Conservation (phyloP, 37 sponge, comb jelly and placozoan genomes). For the Geodia barretti region DNA sequence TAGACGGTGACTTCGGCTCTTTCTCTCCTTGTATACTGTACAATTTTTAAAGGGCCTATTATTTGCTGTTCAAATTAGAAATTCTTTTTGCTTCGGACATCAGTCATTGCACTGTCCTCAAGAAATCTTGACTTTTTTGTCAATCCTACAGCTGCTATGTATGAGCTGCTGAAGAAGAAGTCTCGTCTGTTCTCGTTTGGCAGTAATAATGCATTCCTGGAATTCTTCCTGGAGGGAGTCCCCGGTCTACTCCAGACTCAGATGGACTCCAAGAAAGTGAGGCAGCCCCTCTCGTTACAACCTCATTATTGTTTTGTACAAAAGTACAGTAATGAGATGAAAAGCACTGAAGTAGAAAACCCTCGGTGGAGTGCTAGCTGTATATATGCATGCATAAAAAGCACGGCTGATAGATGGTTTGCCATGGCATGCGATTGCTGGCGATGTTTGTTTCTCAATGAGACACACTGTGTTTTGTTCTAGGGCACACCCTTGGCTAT, state of each 20-base stretch:
- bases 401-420: not conserved
- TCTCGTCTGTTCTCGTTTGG: constrained; percentile 82
- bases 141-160: constrained; percentile 81
- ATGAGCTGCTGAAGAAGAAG: constrained; percentile 78
- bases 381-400: not conserved
- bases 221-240: constrained; percentile 88
- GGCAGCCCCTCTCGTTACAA: not conserved
- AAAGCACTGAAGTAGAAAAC: not conserved
- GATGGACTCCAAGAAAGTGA: constrained; percentile 82
- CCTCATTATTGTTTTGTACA: too few species aligned
- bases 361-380: not conserved
- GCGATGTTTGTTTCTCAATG: too few species aligned
- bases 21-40: too few species aligned
- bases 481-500: too few species aligned
- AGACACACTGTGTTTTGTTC: too few species aligned
- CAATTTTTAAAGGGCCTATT: too few species aligned
- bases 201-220: constrained; percentile 92
- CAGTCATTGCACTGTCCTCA: too few species aligned
- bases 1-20: not conserved
- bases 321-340: too few species aligned
- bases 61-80: too few species aligned
- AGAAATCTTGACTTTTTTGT: too few species aligned
- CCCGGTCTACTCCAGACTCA: constrained; percentile 84
- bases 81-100: too few species aligned
- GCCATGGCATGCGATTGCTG: not conserved